These are phyloP conservation scores for Drosophila obscura DNA, from an alignment of 1,140 invertebrate species.

Conservation along the genomic window DNA sequence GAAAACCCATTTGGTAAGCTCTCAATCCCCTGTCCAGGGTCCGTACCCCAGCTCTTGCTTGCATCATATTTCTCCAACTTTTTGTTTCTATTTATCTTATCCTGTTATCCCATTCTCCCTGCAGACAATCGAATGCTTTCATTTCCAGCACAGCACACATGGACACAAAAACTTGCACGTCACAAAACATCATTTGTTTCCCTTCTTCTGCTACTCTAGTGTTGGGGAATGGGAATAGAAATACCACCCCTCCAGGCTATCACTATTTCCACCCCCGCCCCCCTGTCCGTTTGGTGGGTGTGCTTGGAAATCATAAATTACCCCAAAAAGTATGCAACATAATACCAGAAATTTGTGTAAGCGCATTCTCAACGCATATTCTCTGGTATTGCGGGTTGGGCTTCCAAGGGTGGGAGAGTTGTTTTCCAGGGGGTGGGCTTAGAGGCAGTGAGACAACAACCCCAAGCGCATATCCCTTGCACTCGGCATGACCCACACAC, in stretches of 20 bases:
- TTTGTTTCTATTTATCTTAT: slow-evolving; percentile 79
- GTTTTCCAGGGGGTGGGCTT: neutral
- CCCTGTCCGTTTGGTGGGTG: slow-evolving; percentile 25
- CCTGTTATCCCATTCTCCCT: slow-evolving; percentile 46
- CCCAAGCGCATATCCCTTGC: slow-evolving; percentile 70
- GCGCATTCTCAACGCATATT: slow-evolving; percentile 44
- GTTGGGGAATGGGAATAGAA: slow-evolving; percentile 7
- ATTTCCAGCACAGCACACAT: slow-evolving; percentile 54
- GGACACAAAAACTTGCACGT: slow-evolving; percentile 69
- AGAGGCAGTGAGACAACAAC: slow-evolving; percentile 26
- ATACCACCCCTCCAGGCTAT: neutral
- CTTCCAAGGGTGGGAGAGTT: no score
- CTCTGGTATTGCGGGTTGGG: neutral
- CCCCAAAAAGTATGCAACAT: slow-evolving; percentile 76
- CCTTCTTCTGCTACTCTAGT: slow-evolving; percentile 22
- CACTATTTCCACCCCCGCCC: slow-evolving; percentile 13
- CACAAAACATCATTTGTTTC: slow-evolving; percentile 80
- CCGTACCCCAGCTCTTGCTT: neutral
- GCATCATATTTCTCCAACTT: slow-evolving; percentile 35
- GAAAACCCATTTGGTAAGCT: neutral
- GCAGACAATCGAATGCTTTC: slow-evolving; percentile 72
- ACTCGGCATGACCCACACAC: slow-evolving; percentile 44
- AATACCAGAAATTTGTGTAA: slow-evolving; percentile 78
- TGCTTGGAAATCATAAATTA: slow-evolving; percentile 79
- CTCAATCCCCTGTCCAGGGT: neutral